phyloP scores from a whole-genome alignment of 2,888 invertebrate genomes.

The Chrysolina americana region DNA sequence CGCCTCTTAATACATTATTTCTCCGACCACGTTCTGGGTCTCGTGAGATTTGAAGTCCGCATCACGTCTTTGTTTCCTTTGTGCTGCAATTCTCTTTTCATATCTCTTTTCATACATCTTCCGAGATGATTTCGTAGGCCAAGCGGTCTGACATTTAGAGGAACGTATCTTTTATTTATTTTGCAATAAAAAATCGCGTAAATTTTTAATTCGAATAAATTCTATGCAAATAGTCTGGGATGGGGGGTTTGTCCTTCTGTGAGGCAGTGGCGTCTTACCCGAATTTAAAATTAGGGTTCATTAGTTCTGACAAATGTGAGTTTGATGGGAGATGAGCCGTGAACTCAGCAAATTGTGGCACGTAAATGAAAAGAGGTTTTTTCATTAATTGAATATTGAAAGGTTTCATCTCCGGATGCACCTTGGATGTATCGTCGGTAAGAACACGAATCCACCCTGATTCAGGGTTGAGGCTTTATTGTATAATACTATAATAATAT shows the following conservation, averaged over 20 bases:
- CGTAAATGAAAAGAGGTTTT: too few species aligned
- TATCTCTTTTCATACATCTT: constrained; percentile 67
- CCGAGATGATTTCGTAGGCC: constrained; percentile 63
- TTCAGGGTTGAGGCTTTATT: too few species aligned
- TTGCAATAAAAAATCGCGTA: constrained; percentile 62
- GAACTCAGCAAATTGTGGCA: too few species aligned
- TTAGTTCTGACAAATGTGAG: too few species aligned
- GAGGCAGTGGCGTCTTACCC: neutral
- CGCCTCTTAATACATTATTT: constrained; percentile 47
- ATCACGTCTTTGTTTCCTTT: constrained; percentile 65
- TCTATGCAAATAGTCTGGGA: constrained; percentile 40
- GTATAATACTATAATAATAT: too few species aligned
- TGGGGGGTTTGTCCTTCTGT: constrained; percentile 12
- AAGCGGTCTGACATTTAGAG: constrained; percentile 64
- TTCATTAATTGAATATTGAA: too few species aligned
- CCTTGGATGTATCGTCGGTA: too few species aligned
- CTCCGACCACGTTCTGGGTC: constrained; percentile 45
- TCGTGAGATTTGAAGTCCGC: constrained; percentile 56
- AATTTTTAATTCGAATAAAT: constrained; percentile 61
- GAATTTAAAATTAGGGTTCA: too few species aligned
- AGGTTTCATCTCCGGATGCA: too few species aligned
- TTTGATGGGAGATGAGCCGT: too few species aligned
- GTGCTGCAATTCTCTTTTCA: constrained; percentile 68
- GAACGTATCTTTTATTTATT: constrained; percentile 65
- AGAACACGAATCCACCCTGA: too few species aligned